A percentile compares a stretch with the other conserved stretches of the same genome.
Evolutionary conservation across 2,797 vertebrate species (phyloP).

Genomic region (Anas bernieri): DNA sequence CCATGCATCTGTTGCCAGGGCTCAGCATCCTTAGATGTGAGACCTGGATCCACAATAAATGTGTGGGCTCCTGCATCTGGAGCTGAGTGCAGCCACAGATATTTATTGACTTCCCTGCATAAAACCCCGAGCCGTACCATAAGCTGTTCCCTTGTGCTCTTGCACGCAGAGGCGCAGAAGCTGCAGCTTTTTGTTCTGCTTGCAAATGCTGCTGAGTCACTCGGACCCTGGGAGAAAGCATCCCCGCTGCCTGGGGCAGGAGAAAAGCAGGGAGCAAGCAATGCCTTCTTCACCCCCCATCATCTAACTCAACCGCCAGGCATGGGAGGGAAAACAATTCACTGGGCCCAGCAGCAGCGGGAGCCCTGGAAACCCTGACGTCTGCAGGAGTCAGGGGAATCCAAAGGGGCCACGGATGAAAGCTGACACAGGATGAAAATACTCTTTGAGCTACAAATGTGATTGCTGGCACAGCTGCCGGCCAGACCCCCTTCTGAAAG

Average conservation of each 20-base stretch:
- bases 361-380: not conserved
- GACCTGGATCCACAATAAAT: not conserved
- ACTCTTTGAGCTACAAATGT: not conserved
- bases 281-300: not conserved
- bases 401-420: not conserved
- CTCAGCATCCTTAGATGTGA: not conserved
- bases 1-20: accelerated
- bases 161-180: not conserved
- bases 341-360: not conserved
- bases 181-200: not conserved
- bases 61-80: not conserved
- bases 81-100: accelerated
- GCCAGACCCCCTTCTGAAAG: constrained; percentile 13
- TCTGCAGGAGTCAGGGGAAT: not conserved
- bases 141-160: not conserved
- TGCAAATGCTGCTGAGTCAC: not conserved
- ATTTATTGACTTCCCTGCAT: not conserved
- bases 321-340: not conserved
- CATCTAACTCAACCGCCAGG: accelerated
- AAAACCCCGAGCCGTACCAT: accelerated
- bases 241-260: not conserved
- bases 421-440: constrained; percentile 40
- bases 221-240: not conserved
- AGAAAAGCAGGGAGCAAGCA: not conserved
- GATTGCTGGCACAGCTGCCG: constrained; percentile 43